These are phyloP conservation scores for Agonum fuliginosum DNA, from an alignment of 2,888 invertebrate genomes.

Conservation along the genomic window DNA sequence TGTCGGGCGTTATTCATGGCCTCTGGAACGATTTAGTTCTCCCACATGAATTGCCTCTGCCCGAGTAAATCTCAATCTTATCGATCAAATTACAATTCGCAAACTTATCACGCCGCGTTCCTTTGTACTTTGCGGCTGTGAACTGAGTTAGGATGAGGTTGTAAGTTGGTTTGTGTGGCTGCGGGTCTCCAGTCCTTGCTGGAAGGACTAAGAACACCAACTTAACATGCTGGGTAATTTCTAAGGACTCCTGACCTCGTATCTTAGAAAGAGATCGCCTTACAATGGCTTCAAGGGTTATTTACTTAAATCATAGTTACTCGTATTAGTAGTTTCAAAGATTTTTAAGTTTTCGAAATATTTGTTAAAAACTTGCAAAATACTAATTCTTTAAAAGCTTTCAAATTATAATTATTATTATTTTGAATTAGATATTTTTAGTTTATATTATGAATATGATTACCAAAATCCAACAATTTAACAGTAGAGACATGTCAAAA, in stretches of 20 bases:
- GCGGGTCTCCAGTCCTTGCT: too few relatives aligned
- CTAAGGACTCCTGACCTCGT: neutral
- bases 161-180: neutral
- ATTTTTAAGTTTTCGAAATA: too few relatives aligned
- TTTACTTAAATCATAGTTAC: neutral
- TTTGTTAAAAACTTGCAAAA: too few relatives aligned
- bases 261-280: too few relatives aligned
- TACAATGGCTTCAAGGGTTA: neutral
- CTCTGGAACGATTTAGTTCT: conserved; percentile 4
- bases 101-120: conserved; percentile 40
- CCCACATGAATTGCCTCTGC: conserved; percentile 29
- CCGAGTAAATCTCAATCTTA: conserved; percentile 38
- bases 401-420: too few relatives aligned
- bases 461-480: too few relatives aligned
- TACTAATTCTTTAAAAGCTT: too few relatives aligned
- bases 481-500: too few relatives aligned
- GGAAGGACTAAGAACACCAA: neutral
- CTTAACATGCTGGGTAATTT: neutral
- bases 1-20: neutral
- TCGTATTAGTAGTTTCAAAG: too few relatives aligned
- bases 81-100: conserved; percentile 45
- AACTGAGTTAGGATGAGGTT: neutral
- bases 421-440: too few relatives aligned
- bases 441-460: too few relatives aligned
- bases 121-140: conserved; percentile 5